Evolutionary conservation across 92 coral and sea anemone species (phyloP), one percentile per base, ranked within the genome.

Genomic region (Actinernus sp.): DNA sequence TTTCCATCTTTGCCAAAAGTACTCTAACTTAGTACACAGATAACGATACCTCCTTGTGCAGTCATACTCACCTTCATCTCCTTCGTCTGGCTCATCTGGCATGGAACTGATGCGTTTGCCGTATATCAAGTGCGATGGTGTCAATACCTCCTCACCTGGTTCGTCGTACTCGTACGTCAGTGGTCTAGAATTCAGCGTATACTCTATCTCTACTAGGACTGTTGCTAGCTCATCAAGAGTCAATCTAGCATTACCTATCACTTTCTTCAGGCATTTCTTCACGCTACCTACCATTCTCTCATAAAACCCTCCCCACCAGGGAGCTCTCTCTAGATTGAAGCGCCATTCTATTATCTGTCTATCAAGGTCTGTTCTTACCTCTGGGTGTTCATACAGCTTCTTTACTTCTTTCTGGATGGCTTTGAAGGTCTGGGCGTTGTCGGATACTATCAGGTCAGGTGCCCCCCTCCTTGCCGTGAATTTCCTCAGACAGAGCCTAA

Each of bases 271-370:
- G 13, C 74, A 74, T 1, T 33, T 32, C 27, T 74, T 74, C 25
- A 54, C 65, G 17, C 73, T 36, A 12, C 53, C 62, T 22, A 73
- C 61, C 73, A 73, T 61, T 22, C 64, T 14, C 39, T 68, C 76
- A 36, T 48, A 68, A 41, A 68, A 52, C 46, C 76, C 76, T 54
- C 74, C 83, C 73, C 73, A 64, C 74, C 82, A 75, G 23, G 74
- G 74, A 23, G 80, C 80, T 22, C 52, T 73, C 26, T 61, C 71
- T 50, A 73, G 31, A 51, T 47, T 73, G 14, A 52, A 63, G n/a
- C 27, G n/a, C 83, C 74, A 64, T 29, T 75, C 74, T 0, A 63
- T 31, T n/a, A n/a, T n/a, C n/a, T n/a, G n/a, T n/a, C n/a, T n/a
- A n/a, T n/a, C n/a, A n/a, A n/a, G n/a, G n/a, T n/a, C n/a, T n/a